These are phyloP conservation scores for Periophthalmus modestus DNA, from an alignment of 2,113 vertebrate genomes.

Conservation along the genomic window DNA sequence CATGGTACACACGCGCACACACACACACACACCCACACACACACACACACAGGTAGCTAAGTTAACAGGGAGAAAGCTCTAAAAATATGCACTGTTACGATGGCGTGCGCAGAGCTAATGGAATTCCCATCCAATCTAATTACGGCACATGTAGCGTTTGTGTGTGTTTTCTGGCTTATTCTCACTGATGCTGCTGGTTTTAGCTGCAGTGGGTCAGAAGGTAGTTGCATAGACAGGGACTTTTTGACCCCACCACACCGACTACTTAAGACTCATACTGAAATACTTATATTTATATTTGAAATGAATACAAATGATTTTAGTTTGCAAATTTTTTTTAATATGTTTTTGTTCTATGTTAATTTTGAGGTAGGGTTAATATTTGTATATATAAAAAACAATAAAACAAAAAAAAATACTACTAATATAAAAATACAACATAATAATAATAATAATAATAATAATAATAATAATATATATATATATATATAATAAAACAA, in stretches of 20 bases:
- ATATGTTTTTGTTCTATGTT: no score
- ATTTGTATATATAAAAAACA: no score
- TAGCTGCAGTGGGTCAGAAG: background rate
- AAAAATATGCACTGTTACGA: slow-evolving; percentile 21
- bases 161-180: slow-evolving; percentile 16
- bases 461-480: no score
- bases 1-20: background rate
- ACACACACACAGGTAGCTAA: slow-evolving; percentile 14
- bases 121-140: slow-evolving; percentile 21
- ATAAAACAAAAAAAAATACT: no score
- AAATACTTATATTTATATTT: background rate
- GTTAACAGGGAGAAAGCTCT: slow-evolving; percentile 15
- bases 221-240: slow-evolving; percentile 7
- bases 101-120: slow-evolving; percentile 13
- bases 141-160: slow-evolving; percentile 2
- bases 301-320: background rate
- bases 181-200: background rate
- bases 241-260: background rate
- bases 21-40: slow-evolving; percentile 8
- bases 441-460: no score
- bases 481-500: no score
- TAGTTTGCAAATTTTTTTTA: background rate
- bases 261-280: slow-evolving; percentile 1
- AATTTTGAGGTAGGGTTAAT: no score
- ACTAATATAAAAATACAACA: no score